Percentiles rank a stretch among this genome's conserved stretches.
These are phyloP conservation scores for Eustalomyia histrio DNA, from an alignment of 2,888 invertebrate genomes.

Conservation along the genomic window DNA sequence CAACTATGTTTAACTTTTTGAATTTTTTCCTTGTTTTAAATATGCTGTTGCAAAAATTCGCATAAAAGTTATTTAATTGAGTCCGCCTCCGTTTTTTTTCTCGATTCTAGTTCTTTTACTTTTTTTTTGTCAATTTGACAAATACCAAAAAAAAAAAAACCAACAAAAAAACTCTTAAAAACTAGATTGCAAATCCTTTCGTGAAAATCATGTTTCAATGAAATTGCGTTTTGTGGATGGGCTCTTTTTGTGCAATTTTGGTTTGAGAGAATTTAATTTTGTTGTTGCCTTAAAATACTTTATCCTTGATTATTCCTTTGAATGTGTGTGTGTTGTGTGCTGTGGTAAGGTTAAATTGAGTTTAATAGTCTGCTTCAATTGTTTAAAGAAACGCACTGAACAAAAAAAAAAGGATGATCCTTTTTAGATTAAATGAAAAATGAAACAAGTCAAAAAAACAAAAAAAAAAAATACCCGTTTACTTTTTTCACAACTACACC, in stretches of 20 bases:
- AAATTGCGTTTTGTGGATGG: constrained; percentile 33
- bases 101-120: not conserved
- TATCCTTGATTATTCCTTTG: not conserved
- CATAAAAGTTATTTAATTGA: constrained; percentile 66
- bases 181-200: constrained; percentile 45
- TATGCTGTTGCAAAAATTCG: constrained; percentile 48
- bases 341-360: constrained; percentile 38
- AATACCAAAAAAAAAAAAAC: not conserved
- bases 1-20: constrained; percentile 29
- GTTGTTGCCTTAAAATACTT: not conserved
- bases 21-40: not conserved
- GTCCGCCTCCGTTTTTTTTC: constrained; percentile 59
- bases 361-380: constrained; percentile 25
- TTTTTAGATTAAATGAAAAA: constrained; percentile 17
- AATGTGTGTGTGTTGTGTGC: not conserved
- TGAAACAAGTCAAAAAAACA: too few relatives aligned
- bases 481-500: too few relatives aligned
- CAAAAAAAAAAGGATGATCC: constrained; percentile 9
- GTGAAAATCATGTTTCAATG: constrained; percentile 40
- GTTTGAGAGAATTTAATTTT: constrained; percentile 41
- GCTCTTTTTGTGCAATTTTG: not conserved
- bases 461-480: not conserved
- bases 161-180: constrained; percentile 14
- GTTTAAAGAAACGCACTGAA: not conserved
- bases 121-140: constrained; percentile 51